phyloP scores from a whole-genome alignment of 1,140 invertebrate genomes.

The Drosophila rufa region DNA sequence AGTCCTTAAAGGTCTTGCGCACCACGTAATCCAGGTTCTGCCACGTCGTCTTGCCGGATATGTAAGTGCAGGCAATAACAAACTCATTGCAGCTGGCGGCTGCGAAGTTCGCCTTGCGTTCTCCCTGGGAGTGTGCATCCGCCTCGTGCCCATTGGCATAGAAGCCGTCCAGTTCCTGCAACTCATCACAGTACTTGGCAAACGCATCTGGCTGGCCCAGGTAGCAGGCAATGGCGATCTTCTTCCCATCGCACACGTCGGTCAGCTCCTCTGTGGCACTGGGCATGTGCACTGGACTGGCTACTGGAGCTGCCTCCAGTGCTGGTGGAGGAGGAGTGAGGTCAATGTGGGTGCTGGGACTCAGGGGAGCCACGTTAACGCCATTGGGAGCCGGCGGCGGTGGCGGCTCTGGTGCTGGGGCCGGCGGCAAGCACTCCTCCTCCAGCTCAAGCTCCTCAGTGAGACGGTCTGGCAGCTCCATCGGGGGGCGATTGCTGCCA shows the following conservation, averaged over 20 bases:
- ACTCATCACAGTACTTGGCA: constrained; percentile 89
- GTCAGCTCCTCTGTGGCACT: constrained; percentile 88
- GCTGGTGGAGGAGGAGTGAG: constrained; percentile 81
- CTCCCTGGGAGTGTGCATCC: constrained; percentile 85
- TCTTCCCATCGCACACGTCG: constrained; percentile 93
- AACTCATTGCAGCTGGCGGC: constrained; percentile 87
- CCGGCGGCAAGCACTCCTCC: constrained; percentile 85
- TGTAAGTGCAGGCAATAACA: constrained; percentile 94
- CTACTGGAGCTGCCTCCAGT: constrained; percentile 64
- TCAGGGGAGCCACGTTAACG: constrained; percentile 49
- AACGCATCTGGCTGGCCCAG: constrained; percentile 93
- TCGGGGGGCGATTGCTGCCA: constrained; percentile 75
- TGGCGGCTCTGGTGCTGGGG: constrained; percentile 84
- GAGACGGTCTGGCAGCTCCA: constrained; percentile 86
- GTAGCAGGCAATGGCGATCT: constrained; percentile 93
- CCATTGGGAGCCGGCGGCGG: constrained; percentile 69
- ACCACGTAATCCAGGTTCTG: constrained; percentile 96
- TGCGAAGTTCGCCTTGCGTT: constrained; percentile 56
- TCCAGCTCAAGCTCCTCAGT: constrained; percentile 86
- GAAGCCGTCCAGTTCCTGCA: constrained; percentile 87
- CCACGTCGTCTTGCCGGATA: constrained; percentile 97
- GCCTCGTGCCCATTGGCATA: constrained; percentile 84
- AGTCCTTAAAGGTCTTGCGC: constrained; percentile 97
- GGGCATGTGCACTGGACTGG: constrained; percentile 76
- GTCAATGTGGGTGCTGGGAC: constrained; percentile 81